phyloP scores from a whole-genome alignment of 2,888 invertebrate species.

The Eilema griseolum region DNA sequence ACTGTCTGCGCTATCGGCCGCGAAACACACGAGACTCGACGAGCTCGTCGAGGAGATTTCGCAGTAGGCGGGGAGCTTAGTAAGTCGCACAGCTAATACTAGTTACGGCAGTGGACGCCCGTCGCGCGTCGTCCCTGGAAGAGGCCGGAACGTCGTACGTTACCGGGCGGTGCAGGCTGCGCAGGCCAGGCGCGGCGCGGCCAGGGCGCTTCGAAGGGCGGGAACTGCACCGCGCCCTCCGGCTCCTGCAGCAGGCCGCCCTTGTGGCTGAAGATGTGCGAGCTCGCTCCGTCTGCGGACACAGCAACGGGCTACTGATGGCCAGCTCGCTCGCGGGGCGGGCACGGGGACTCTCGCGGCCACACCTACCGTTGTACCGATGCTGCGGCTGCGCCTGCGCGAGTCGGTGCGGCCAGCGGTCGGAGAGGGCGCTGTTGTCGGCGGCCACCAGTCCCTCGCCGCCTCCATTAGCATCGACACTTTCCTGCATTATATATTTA shows the following conservation, averaged over 20 bases:
- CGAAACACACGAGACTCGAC: slow-evolving; percentile 9
- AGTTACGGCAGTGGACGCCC: slow-evolving; percentile 8
- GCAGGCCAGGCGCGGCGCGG: slow-evolving; percentile 62
- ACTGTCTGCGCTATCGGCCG: slow-evolving; percentile 7
- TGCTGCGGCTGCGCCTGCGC: slow-evolving; percentile 75
- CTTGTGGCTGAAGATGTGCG: slow-evolving; percentile 91
- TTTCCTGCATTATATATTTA: slow-evolving; percentile 37
- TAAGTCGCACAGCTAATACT: slow-evolving; percentile 14
- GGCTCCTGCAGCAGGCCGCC: slow-evolving; percentile 88
- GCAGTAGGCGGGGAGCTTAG: background rate
- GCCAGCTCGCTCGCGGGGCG: background rate
- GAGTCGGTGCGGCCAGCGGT: slow-evolving; percentile 79
- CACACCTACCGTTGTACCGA: slow-evolving; percentile 60
- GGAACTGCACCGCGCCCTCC: slow-evolving; percentile 57
- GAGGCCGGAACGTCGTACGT: slow-evolving; percentile 16
- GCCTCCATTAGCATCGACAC: slow-evolving; percentile 32
- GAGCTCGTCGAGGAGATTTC: slow-evolving; percentile 14
- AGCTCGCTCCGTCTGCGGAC: slow-evolving; percentile 55
- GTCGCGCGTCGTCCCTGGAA: slow-evolving; percentile 3
- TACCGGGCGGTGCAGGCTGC: slow-evolving; percentile 51
- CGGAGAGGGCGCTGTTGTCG: slow-evolving; percentile 44
- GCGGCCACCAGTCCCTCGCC: slow-evolving; percentile 31
- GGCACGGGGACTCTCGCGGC: too few species aligned
- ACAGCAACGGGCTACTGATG: background rate
- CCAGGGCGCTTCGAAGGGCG: slow-evolving; percentile 65